phyloP scores from a whole-genome alignment of 1,140 invertebrate genomes.

The Pogonomyrmex barbatus region DNA sequence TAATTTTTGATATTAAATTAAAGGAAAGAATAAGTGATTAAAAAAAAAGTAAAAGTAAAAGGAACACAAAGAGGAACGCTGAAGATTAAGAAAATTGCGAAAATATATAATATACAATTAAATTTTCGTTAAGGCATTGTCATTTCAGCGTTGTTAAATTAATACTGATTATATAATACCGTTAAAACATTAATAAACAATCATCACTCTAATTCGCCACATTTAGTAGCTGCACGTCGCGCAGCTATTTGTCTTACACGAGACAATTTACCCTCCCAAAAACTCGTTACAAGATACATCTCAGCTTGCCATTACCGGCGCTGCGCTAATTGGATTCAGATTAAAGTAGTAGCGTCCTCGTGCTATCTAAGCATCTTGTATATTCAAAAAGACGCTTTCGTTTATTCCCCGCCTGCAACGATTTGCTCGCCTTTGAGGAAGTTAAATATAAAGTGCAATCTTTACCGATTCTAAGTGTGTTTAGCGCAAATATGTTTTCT shows the following conservation, averaged over 20 bases:
- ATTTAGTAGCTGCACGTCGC: slow-evolving; percentile 29
- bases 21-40: not conserved
- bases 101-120: not conserved
- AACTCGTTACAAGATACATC: slow-evolving; percentile 49
- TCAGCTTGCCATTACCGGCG: slow-evolving; percentile 38
- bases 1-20: not conserved
- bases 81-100: not conserved
- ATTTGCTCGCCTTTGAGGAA: slow-evolving; percentile 23
- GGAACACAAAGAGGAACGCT: not conserved
- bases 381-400: not conserved
- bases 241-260: slow-evolving; percentile 38
- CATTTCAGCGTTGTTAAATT: slow-evolving; percentile 14
- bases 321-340: slow-evolving; percentile 52
- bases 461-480: slow-evolving; percentile 15
- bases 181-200: slow-evolving; percentile 31
- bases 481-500: slow-evolving; percentile 44
- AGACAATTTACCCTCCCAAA: slow-evolving; percentile 43
- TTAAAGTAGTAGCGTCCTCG: slow-evolving; percentile 49
- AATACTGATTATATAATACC: not conserved
- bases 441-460: slow-evolving; percentile 2
- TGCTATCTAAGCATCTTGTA: slow-evolving; percentile 9
- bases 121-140: not conserved
- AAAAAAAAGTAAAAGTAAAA: not conserved
- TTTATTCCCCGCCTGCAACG: slow-evolving; percentile 2
- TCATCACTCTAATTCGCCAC: slow-evolving; percentile 37